These are phyloP conservation scores for Caenorhabditis latens DNA, from an alignment of 1,140 invertebrate species.

Conservation along the genomic window DNA sequence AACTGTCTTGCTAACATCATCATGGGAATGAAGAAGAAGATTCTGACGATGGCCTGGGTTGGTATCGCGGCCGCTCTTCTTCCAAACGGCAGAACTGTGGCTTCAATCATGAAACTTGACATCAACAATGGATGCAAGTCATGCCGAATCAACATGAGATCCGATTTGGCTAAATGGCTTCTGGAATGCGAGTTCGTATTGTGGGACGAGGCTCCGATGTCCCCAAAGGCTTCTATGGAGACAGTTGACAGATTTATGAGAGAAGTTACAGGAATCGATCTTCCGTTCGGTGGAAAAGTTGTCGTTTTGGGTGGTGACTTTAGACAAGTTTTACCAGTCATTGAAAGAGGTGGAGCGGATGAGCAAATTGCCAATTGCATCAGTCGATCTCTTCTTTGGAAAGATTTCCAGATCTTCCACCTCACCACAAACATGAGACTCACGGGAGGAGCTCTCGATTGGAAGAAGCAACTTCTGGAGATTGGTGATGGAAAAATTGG, in stretches of 20 bases:
- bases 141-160: neutral
- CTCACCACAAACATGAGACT: slow-evolving; percentile 50
- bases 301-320: slow-evolving; percentile 42
- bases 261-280: neutral
- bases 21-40: neutral
- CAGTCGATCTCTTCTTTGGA: slow-evolving; percentile 46
- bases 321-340: slow-evolving; percentile 18
- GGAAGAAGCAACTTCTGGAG: neutral
- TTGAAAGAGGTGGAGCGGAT: neutral
- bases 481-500: slow-evolving; percentile 9
- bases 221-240: no score
- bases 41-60: slow-evolving; percentile 12
- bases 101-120: slow-evolving; percentile 35
- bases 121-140: neutral
- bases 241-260: no score
- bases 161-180: neutral
- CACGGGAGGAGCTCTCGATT: neutral
- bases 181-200: no score
- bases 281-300: slow-evolving; percentile 58
- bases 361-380: slow-evolving; percentile 13
- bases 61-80: slow-evolving; percentile 53
- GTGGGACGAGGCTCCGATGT: no score
- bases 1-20: neutral
- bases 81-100: slow-evolving; percentile 30
- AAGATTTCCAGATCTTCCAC: slow-evolving; percentile 9